These are phyloP conservation scores for Seriola aureovittata DNA, from an alignment of 2,113 vertebrate genomes.

Conservation along the genomic window DNA sequence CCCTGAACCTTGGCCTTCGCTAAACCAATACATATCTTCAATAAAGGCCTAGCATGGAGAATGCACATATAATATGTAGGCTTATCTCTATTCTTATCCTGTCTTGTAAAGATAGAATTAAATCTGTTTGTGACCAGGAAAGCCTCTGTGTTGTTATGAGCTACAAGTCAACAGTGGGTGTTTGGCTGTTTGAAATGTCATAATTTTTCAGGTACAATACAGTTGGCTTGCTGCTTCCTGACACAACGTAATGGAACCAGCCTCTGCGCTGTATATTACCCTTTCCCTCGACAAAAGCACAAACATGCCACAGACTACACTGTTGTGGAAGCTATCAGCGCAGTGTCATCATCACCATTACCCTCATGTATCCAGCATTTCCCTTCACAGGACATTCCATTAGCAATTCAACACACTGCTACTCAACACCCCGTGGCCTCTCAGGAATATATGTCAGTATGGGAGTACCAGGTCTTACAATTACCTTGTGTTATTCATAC, in stretches of 20 bases:
- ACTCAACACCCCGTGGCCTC: conserved; percentile 38
- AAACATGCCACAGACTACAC: conserved; percentile 39
- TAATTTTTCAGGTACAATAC: conserved; percentile 8
- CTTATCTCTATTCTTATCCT: conserved; percentile 2
- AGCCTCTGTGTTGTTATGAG: conserved; percentile 19
- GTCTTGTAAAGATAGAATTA: conserved; percentile 18
- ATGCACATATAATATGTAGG: conserved; percentile 23
- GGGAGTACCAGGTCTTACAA: conserved; percentile 25
- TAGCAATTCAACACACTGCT: conserved; percentile 48
- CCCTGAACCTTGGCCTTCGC: conserved; percentile 71
- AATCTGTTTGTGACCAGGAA: conserved; percentile 46
- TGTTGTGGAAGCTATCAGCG: conserved; percentile 51
- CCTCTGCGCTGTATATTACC: conserved; percentile 32
- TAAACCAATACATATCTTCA: conserved; percentile 68
- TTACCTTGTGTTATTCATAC: conserved; percentile 38
- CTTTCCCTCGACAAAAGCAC: conserved; percentile 34
- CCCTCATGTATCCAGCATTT: conserved; percentile 48
- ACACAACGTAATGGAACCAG: conserved; percentile 39
- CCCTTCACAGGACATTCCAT: conserved; percentile 64
- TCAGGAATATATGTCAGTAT: conserved; percentile 53
- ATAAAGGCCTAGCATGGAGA: conserved; percentile 48
- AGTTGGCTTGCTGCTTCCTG: conserved; percentile 32
- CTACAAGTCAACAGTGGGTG: not conserved
- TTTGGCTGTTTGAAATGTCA: conserved; percentile 18
- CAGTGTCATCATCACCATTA: conserved; percentile 63